Conservation (phyloP, 2,797 vertebrate genomes). For the Gouania willdenowi region DNA sequence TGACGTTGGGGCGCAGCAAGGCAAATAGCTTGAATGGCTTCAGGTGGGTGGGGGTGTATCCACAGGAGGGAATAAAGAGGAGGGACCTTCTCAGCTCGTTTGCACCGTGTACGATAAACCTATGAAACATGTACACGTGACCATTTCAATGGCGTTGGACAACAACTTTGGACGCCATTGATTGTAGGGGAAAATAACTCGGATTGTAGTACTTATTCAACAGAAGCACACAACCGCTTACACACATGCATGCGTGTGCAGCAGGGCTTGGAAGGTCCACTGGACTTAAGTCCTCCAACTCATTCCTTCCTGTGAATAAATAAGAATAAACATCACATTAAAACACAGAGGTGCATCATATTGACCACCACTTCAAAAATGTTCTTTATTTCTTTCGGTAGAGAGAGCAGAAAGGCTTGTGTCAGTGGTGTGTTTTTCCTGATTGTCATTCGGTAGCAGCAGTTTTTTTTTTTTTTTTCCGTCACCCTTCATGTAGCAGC, state of each 20-base stretch:
- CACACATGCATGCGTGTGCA: conserved; percentile 63
- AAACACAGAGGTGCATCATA: conserved; percentile 30
- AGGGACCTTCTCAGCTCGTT: conserved; percentile 79
- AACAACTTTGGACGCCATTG: too few relatives aligned
- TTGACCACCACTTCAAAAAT: conserved; percentile 31
- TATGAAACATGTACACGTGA: too few relatives aligned
- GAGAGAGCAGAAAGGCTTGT: conserved; percentile 68
- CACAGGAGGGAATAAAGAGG: conserved; percentile 73
- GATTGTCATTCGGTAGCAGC: conserved; percentile 61
- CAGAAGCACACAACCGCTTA: conserved; percentile 9
- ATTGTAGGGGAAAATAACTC: too few relatives aligned
- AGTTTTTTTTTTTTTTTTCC: conserved; percentile 43
- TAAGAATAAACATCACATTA: conserved; percentile 22
- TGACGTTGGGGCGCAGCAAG: conserved; percentile 63
- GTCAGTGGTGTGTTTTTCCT: conserved; percentile 61
- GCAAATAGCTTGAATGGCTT: conserved; percentile 18
- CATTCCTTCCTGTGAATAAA: conserved; percentile 76
- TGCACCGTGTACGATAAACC: conserved; percentile 54
- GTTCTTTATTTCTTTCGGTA: conserved; percentile 54
- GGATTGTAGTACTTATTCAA: conserved; percentile 1
- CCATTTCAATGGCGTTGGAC: too few relatives aligned
- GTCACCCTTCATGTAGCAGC: conserved; percentile 65
- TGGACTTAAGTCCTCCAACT: conserved; percentile 77
- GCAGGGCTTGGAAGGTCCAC: conserved; percentile 77
- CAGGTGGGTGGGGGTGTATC: conserved; percentile 31